Conservation (phyloP, 2,113 vertebrate species). For the Falco punctatus region DNA sequence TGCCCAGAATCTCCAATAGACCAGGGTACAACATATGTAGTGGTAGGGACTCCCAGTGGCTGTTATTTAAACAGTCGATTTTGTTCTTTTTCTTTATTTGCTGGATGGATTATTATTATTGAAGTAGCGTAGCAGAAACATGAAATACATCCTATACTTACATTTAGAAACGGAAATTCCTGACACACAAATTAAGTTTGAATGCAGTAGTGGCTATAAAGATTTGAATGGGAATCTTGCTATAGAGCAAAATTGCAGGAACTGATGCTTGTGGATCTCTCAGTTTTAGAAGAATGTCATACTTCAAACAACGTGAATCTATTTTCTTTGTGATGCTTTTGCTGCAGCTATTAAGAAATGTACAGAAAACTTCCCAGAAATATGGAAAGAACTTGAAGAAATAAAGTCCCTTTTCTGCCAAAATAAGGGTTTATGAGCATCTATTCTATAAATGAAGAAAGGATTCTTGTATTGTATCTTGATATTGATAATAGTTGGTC, state of each 20-base stretch:
- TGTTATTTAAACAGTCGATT: not conserved
- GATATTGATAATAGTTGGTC: not conserved
- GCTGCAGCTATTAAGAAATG: not conserved
- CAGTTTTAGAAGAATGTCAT: not conserved
- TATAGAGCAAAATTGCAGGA: not conserved
- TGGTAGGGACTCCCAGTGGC: not conserved
- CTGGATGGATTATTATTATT: not conserved
- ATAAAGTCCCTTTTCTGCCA: not conserved
- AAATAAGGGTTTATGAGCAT: not conserved
- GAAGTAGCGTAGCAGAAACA: not conserved
- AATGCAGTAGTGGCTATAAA: not conserved
- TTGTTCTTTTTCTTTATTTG: not conserved
- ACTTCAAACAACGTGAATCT: not conserved
- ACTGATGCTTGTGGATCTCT: not conserved
- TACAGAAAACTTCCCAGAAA: not conserved
- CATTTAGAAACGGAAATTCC: not conserved
- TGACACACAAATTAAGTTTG: not conserved
- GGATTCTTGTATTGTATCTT: not conserved
- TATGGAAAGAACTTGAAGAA: not conserved
- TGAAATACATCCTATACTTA: not conserved
- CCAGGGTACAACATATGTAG: not conserved
- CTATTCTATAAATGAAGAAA: not conserved
- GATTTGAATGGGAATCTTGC: not conserved
- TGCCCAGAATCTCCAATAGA: not conserved
- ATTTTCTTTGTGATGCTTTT: not conserved